Evolutionary conservation across 2,888 invertebrate genomes (phyloP).

Genomic region (Hartigia nigra): DNA sequence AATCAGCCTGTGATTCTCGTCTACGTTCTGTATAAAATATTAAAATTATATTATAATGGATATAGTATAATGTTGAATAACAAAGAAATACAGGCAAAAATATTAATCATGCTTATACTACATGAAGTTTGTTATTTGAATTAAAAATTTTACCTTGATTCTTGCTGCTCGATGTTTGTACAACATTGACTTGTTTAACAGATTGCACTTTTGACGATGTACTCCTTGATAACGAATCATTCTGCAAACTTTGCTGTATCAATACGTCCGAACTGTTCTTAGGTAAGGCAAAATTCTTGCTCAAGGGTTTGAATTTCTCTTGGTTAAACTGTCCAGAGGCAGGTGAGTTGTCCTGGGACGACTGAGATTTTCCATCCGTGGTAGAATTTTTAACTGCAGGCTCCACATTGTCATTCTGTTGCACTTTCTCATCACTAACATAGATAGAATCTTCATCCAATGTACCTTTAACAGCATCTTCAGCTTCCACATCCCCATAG

Average conservation of each 20-base stretch:
- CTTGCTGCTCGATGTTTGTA: not conserved
- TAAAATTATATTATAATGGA: not conserved
- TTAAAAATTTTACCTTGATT: not conserved
- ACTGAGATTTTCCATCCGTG: not conserved
- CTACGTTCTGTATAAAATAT: not conserved
- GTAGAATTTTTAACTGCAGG: not conserved
- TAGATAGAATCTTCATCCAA: not conserved
- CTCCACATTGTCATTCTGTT: not conserved
- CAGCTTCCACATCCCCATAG: conserved; percentile 15
- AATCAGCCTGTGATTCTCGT: not conserved
- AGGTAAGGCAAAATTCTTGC: not conserved
- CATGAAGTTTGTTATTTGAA: not conserved
- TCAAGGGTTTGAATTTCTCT: not conserved
- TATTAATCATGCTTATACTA: not conserved
- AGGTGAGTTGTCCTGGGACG: not conserved
- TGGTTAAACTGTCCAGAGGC: not conserved
- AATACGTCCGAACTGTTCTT: not conserved
- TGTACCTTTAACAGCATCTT: not conserved
- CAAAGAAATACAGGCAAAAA: not conserved
- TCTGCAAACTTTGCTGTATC: not conserved
- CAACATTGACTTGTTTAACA: not conserved
- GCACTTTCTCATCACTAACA: not conserved
- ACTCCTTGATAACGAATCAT: not conserved
- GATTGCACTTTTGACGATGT: not conserved
- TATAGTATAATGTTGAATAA: not conserved